Evolutionary conservation across 1,140 invertebrate species (phyloP).

Genomic region (Kradibia gibbosae): DNA sequence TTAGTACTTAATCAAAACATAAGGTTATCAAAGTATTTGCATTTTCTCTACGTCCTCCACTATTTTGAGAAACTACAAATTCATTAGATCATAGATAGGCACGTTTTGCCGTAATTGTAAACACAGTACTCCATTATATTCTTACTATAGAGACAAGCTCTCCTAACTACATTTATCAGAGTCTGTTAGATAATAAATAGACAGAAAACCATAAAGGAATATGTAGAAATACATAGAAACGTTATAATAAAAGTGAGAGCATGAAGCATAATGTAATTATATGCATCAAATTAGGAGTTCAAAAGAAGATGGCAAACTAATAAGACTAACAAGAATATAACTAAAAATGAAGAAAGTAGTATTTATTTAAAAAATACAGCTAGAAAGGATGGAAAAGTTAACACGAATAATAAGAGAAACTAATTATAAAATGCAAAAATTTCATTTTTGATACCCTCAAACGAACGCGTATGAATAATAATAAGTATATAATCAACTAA

Average conservation of each 20-base stretch:
- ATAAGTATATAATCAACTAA: too few relatives aligned
- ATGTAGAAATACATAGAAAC: neutral
- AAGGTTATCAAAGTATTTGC: too few relatives aligned
- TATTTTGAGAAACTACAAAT: neutral
- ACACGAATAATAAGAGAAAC: too few relatives aligned
- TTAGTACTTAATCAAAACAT: too few relatives aligned
- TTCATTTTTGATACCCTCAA: too few relatives aligned
- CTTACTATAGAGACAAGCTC: neutral
- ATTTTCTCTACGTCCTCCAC: too few relatives aligned
- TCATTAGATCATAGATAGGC: neutral
- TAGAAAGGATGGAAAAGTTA: too few relatives aligned
- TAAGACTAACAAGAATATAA: neutral
- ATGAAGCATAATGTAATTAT: neutral
- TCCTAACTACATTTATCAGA: neutral
- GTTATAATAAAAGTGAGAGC: neutral
- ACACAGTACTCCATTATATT: neutral
- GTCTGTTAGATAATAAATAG: neutral
- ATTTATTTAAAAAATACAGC: too few relatives aligned
- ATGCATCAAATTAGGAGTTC: neutral
- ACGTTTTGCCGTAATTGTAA: neutral
- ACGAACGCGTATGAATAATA: too few relatives aligned
- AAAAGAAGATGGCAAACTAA: neutral
- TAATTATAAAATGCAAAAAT: too few relatives aligned
- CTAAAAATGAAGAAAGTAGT: too few relatives aligned
- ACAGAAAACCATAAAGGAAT: too few relatives aligned